These are phyloP conservation scores for Larimichthys polyactis DNA, from an alignment of 2,113 vertebrate genomes.

Conservation along the genomic window DNA sequence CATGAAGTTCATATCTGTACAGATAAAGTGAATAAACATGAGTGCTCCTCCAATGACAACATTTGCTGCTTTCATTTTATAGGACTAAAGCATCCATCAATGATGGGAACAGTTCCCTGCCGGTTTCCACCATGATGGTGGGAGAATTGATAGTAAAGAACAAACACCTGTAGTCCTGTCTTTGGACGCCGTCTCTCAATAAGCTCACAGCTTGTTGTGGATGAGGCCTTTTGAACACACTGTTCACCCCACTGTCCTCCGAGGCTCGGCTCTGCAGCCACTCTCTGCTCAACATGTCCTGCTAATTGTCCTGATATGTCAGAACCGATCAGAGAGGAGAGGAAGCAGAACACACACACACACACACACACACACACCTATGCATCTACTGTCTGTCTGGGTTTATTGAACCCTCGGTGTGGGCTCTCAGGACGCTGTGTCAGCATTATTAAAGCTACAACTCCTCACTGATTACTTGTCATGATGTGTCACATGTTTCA, in stretches of 20 bases:
- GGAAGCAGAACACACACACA: neutral
- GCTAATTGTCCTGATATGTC: conserved; percentile 59
- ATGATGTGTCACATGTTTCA: too few relatives aligned
- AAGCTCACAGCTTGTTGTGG: neutral
- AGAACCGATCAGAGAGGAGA: conserved; percentile 47
- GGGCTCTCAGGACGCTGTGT: neutral
- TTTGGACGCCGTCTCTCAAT: neutral
- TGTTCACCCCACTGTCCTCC: neutral
- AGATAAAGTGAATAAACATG: too few relatives aligned
- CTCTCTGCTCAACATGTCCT: conserved; percentile 27
- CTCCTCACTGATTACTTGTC: neutral
- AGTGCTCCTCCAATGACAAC: too few relatives aligned
- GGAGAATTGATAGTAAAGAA: neutral
- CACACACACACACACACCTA: too few relatives aligned
- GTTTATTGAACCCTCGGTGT: neutral
- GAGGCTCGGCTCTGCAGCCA: neutral
- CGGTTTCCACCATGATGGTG: neutral
- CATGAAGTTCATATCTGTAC: too few relatives aligned
- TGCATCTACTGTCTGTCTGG: neutral
- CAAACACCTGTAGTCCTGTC: neutral
- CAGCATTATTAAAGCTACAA: neutral
- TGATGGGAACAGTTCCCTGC: neutral
- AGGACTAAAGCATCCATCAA: too few relatives aligned
- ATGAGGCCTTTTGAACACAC: neutral
- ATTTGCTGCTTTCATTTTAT: too few relatives aligned